These are phyloP conservation scores for Penaeus monodon DNA, from an alignment of 2,888 invertebrate species.

Conservation along the genomic window DNA sequence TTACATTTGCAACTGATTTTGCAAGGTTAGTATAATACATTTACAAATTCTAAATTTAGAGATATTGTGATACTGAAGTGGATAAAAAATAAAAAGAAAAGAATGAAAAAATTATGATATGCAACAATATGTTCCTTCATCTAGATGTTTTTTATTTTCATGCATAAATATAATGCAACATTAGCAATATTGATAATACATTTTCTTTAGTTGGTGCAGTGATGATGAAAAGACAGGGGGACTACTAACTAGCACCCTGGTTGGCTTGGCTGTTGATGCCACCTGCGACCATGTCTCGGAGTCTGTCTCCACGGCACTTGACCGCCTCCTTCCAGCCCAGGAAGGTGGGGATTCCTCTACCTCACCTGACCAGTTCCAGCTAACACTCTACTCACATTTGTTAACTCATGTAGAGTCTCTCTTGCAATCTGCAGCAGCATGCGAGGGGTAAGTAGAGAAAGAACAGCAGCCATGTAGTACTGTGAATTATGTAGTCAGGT, in stretches of 20 bases:
- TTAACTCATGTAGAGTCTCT: constrained; percentile 58
- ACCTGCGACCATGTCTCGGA: constrained; percentile 82
- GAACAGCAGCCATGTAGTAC: no score
- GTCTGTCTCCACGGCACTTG: constrained; percentile 72
- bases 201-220: constrained; percentile 71
- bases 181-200: background rate
- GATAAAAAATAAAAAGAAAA: no score
- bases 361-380: constrained; percentile 55
- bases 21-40: constrained; percentile 47
- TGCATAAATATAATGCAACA: no score
- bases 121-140: no score
- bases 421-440: constrained; percentile 53
- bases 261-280: constrained; percentile 83
- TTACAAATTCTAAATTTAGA: background rate
- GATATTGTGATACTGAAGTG: background rate
- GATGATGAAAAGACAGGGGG: constrained; percentile 78
- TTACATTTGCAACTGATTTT: constrained; percentile 75
- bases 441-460: constrained; percentile 50
- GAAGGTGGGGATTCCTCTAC: constrained; percentile 70
- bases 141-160: no score
- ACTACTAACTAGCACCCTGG: constrained; percentile 78
- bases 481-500: no score
- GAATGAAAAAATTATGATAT: no score
- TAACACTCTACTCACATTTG: constrained; percentile 48
- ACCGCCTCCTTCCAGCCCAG: constrained; percentile 76